Base-by-base conservation (phyloP, 2,888 invertebrate species). In the Drosophila acutilabella region DNA sequence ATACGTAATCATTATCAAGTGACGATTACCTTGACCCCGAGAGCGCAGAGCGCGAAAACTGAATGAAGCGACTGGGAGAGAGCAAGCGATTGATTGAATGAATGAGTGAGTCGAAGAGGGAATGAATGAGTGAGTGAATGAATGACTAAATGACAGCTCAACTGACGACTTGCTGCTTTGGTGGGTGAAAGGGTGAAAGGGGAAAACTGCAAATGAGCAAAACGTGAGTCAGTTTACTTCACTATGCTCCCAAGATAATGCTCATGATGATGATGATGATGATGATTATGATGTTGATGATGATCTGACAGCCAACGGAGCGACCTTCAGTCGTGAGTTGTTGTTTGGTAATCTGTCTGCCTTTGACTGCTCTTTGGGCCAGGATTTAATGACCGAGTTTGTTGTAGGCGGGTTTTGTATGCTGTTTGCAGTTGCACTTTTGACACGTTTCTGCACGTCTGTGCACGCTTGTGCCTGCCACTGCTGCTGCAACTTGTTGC, bases 311-410 rank as follows among this genome's bases (percentile, higher is more conserved):
- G 59, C 33, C 40, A 50, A 18, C 62, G 51, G 47, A 51, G 38
- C 74, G 89, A 84, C 84, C 84, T 84, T 84, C 88, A 81, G 73
- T 76, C 78, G 78, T 79, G 79, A 73, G 69, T 30, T 45, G 42
- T 42, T 44, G 76, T 48, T 57, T 30, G 52, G 45, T 54, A 66
- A 70, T 72, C 73, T 68, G 88, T 82, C 85, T 88, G 85, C 73
- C 81, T 68, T 64, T 84, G 81, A 82, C 88, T 79, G 81, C 48
- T 67, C 52, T 62, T 45, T 50, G 10, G n/a, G 62, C 48, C 72
- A 66, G 79, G 64, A 68, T 74, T 44, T 64, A 52, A 45, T 64
- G 73, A 41, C 42, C 60, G 20, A 53, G 67, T 54, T 30, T 47
- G 61, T 4, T 23, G 36, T 59, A 38, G 45, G 41, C 57, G 16